Evolutionary conservation across 2,797 vertebrate species (phyloP).

Genomic region (Cuniculus paca): DNA sequence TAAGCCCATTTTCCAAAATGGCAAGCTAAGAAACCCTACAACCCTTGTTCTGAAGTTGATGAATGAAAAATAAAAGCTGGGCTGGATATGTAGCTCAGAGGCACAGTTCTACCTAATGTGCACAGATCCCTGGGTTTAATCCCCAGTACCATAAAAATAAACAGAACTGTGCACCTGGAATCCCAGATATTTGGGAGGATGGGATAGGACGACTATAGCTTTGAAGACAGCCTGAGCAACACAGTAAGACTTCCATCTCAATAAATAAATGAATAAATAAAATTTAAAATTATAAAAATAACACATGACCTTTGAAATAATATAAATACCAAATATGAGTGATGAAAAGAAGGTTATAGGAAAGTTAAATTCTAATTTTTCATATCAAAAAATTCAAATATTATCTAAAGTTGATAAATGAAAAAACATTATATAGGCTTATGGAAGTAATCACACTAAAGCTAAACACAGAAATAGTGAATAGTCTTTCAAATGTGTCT

Average conservation of each 20-base stretch:
- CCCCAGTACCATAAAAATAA: neutral
- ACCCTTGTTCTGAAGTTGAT: neutral
- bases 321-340: constrained; percentile 7
- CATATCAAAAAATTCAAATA: neutral
- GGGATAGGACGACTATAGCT: neutral
- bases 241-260: neutral
- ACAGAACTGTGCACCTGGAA: neutral
- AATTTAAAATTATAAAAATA: constrained; percentile 38
- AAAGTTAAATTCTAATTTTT: constrained; percentile 52
- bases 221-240: neutral
- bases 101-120: neutral
- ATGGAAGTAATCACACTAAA: constrained; percentile 6
- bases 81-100: neutral
- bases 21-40: neutral
- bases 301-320: constrained; percentile 10
- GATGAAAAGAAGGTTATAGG: neutral
- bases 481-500: constrained; percentile 30
- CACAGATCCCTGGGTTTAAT: neutral
- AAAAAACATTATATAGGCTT: neutral
- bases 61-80: neutral
- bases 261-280: neutral
- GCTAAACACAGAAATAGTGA: constrained; percentile 36
- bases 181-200: neutral
- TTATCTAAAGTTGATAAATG: neutral
- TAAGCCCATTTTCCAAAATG: constrained; percentile 17